Conservation (phyloP, 2,113 vertebrate species). For the Platysternon megacephalum region DNA sequence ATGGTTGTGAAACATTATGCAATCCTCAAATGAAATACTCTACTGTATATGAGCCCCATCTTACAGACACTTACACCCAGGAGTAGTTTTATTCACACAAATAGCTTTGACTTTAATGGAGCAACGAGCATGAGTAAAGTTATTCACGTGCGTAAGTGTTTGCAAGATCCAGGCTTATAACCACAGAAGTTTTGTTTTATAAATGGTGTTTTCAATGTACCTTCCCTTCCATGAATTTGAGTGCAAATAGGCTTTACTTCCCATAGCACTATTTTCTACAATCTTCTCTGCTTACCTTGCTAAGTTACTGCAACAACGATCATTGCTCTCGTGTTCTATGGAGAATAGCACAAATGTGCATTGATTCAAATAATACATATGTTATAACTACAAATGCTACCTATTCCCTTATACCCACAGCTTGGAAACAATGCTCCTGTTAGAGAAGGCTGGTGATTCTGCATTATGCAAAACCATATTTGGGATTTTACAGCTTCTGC, state of each 20-base stretch:
- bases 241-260: slow-evolving; percentile 14
- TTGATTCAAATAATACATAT: slow-evolving; percentile 52
- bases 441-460: slow-evolving; percentile 14
- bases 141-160: slow-evolving; percentile 41
- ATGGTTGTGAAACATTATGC: slow-evolving; percentile 40
- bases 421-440: not conserved
- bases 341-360: slow-evolving; percentile 37
- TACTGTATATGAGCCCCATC: not conserved
- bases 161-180: slow-evolving; percentile 57
- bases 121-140: slow-evolving; percentile 58
- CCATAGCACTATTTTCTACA: slow-evolving; percentile 53
- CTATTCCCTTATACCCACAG: slow-evolving; percentile 23
- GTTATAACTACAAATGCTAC: slow-evolving; percentile 36
- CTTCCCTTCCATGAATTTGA: slow-evolving; percentile 46
- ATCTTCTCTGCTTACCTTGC: slow-evolving; percentile 50
- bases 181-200: slow-evolving; percentile 51
- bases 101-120: slow-evolving; percentile 45
- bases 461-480: not conserved
- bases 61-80: slow-evolving; percentile 37
- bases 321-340: slow-evolving; percentile 57
- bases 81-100: slow-evolving; percentile 42
- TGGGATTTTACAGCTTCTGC: slow-evolving; percentile 7
- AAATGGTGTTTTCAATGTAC: slow-evolving; percentile 54
- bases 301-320: slow-evolving; percentile 63
- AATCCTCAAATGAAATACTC: slow-evolving; percentile 41